Base-by-base conservation (phyloP, 2,797 vertebrate genomes). In the Halcyon smyrnensis region DNA sequence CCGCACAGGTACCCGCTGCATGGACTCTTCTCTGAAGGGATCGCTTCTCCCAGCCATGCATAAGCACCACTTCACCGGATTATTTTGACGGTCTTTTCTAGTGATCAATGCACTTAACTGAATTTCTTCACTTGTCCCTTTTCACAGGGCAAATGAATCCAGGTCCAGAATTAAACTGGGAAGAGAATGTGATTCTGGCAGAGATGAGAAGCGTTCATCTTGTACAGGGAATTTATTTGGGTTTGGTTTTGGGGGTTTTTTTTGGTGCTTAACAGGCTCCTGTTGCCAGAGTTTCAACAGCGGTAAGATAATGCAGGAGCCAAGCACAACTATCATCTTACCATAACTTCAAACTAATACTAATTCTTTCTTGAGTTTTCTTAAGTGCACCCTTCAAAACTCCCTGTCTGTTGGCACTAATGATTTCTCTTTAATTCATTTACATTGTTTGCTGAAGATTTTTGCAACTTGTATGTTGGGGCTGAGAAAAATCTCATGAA, bases 1-100 rank as follows among this genome's bases (percentile, higher is more conserved):
- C 54, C 3, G 0, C 24, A 11, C 50, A 50, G 27, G 48, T 24
- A 71, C 79, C 54, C 37, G 28, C 50, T 11, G 8, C 39, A 11
- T 0, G 1, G 21, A 34, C 69, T 81, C 6, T 50, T 8, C 77
- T 67, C 68, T 59, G 21, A 30, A 51, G 83, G 45, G 50, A 60
- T 28, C 1, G 1, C 34, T 14, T 32, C 50, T 64, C 39, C 28
- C 54, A 77, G 51, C 20, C 0, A 0, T 7, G 20, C 56, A 11
- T 5, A 39, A 78, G 70, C 46, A 70, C 12, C 59, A 8, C 27
- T 60, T 75, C 12, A 4, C 19, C 80, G 25, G 24, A 15, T 32
- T 8, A 16, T 24, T 60, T 36, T n/a, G 30, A 32, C 5, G 16
- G 11, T 18, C 28, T n/a, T 41, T 30, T 12, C 24, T 9, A 30